These are phyloP conservation scores for Semicossyphus pulcher DNA, from an alignment of 2,113 vertebrate genomes.

Conservation along the genomic window DNA sequence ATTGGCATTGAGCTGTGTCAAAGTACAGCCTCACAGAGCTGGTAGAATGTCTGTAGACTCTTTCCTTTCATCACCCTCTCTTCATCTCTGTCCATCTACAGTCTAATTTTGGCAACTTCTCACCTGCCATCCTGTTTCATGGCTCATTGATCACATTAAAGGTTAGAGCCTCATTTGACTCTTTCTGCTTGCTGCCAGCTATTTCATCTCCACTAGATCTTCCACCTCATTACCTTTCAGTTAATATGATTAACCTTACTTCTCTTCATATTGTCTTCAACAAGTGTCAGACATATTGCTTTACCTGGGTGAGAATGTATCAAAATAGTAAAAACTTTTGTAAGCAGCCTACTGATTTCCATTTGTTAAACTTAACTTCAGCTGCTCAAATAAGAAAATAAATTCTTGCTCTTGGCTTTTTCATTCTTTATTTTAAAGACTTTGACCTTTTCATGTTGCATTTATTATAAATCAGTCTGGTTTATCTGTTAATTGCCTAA, in stretches of 20 bases:
- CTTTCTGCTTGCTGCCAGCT: conserved; percentile 55
- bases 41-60: too few relatives aligned
- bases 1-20: too few relatives aligned
- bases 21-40: too few relatives aligned
- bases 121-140: conserved; percentile 30
- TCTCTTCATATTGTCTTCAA: conserved; percentile 36
- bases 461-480: neutral
- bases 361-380: neutral
- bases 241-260: conserved; percentile 67
- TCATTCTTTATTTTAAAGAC: neutral
- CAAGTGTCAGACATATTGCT: conserved; percentile 10
- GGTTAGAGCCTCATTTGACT: conserved; percentile 62
- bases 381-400: neutral
- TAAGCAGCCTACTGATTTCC: neutral
- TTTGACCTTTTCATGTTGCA: conserved; percentile 7
- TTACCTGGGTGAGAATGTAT: neutral
- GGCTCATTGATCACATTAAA: conserved; percentile 64
- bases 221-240: conserved; percentile 69
- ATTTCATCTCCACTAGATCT: conserved; percentile 46
- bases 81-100: conserved; percentile 8
- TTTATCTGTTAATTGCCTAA: neutral
- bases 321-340: neutral
- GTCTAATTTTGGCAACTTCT: conserved; percentile 16
- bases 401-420: neutral
- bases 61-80: neutral